Percentiles rank a stretch among this genome's conserved stretches.
These are phyloP conservation scores for Pyralis farinalis DNA, from an alignment of 2,888 invertebrate genomes.

Conservation along the genomic window DNA sequence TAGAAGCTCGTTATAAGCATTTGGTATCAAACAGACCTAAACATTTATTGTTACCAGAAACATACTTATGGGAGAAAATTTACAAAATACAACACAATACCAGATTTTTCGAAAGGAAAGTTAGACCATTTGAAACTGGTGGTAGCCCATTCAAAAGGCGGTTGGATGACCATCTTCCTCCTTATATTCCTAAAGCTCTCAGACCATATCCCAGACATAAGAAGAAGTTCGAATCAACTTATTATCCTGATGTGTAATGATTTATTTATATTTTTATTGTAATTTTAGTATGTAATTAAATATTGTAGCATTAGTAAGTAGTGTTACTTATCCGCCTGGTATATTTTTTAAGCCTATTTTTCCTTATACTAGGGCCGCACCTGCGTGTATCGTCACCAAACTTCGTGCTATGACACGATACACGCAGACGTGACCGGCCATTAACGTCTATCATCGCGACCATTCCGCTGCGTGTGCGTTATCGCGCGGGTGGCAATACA, in stretches of 20 bases:
- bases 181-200: conserved; percentile 85
- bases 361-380: no score
- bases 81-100: conserved; percentile 88
- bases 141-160: conserved; percentile 82
- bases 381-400: no score
- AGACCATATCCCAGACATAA: conserved; percentile 82
- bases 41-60: conserved; percentile 83
- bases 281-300: conserved; percentile 5
- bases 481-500: no score
- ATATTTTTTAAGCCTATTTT: no score
- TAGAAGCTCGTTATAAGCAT: conserved; percentile 85
- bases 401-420: no score
- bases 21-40: conserved; percentile 85
- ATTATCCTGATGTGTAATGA: conserved; percentile 81
- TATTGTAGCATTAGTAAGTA: no score
- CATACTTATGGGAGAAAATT: conserved; percentile 90
- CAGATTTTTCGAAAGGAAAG: conserved; percentile 84
- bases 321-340: no score
- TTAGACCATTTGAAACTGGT: conserved; percentile 85
- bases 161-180: conserved; percentile 84
- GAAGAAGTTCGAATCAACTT: conserved; percentile 84
- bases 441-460: no score
- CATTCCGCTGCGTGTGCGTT: no score
- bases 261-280: conserved; percentile 13
- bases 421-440: no score